Percentiles rank a stretch among this genome's conserved stretches.
These are phyloP conservation scores for Cyphomyrus plagiostoma DNA, from an alignment of 2,113 vertebrate genomes.

Conservation along the genomic window DNA sequence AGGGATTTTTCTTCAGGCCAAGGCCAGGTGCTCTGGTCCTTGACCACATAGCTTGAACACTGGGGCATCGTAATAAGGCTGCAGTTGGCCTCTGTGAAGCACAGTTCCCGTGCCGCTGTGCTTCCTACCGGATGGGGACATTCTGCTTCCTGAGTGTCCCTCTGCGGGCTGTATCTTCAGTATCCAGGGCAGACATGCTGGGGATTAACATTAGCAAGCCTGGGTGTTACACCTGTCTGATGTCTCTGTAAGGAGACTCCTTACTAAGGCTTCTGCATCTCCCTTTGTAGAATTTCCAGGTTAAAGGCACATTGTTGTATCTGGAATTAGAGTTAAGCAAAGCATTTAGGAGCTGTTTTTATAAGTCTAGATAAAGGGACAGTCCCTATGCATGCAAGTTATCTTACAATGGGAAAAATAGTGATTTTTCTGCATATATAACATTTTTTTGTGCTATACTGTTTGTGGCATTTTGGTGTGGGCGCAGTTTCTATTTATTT, in stretches of 20 bases:
- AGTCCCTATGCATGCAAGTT: neutral
- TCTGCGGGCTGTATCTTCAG: neutral
- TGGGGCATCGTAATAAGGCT: neutral
- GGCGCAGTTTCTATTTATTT: neutral
- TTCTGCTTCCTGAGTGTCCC: slow-evolving; percentile 1
- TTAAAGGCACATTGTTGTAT: neutral
- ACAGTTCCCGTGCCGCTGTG: neutral
- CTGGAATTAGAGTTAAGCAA: neutral
- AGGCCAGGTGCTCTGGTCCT: neutral
- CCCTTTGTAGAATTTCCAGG: neutral
- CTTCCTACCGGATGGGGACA: neutral
- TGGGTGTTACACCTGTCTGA: neutral
- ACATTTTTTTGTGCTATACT: neutral
- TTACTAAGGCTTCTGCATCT: neutral
- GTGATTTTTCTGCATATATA: neutral
- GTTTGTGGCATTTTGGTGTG: neutral
- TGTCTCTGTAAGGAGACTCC: neutral
- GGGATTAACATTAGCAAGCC: neutral
- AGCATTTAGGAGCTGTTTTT: neutral
- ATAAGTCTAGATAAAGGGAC: neutral
- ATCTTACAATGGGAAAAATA: neutral
- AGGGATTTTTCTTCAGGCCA: neutral
- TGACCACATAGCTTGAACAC: neutral
- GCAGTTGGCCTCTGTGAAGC: neutral
- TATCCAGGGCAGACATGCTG: neutral